Conservation (phyloP, 2,888 invertebrate species). For the Cantharis rufa region DNA sequence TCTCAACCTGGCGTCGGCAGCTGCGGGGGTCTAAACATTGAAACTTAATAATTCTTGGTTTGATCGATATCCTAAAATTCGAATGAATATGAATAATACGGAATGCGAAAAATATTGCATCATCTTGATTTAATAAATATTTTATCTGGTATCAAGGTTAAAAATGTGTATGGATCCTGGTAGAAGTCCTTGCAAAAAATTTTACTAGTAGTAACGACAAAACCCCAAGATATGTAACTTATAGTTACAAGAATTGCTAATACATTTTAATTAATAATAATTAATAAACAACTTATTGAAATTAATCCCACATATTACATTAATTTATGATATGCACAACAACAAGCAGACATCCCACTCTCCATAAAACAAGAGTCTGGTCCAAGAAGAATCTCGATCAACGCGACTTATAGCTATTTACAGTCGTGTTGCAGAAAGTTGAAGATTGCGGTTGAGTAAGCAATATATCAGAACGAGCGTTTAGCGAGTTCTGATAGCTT, state of each 20-base stretch:
- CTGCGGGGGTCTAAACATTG: neutral
- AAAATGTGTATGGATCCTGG: neutral
- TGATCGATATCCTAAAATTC: too few species aligned
- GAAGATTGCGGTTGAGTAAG: too few species aligned
- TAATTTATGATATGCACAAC: neutral
- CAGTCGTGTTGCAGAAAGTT: too few species aligned
- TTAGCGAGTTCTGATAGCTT: too few species aligned
- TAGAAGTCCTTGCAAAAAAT: neutral
- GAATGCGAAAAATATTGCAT: neutral
- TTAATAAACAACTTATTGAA: neutral
- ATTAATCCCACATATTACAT: neutral
- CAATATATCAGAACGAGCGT: too few species aligned
- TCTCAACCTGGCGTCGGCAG: neutral
- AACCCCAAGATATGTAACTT: neutral
- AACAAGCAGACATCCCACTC: neutral
- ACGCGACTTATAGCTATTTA: neutral
- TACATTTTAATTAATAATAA: neutral
- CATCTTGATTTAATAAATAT: neutral
- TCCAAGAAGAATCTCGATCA: neutral
- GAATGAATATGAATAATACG: neutral
- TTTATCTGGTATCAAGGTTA: neutral
- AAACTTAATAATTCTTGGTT: too few species aligned
- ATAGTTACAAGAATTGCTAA: neutral
- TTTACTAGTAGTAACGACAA: neutral
- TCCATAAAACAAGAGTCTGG: neutral